Conservation (phyloP, 2,888 invertebrate genomes). For the Acleris emargana region DNA sequence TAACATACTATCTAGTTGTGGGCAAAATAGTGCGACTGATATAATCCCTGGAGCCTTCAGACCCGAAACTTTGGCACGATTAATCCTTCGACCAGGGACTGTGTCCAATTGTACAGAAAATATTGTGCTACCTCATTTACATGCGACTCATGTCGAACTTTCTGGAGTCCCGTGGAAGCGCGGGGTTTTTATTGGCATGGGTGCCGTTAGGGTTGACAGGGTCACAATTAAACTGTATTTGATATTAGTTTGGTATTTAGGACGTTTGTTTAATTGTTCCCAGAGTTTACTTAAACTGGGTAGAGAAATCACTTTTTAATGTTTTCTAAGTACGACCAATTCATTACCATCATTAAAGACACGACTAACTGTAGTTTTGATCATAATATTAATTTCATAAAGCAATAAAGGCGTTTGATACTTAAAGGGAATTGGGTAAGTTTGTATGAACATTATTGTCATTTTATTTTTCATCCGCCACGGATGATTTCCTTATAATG, state of each 20-base stretch:
- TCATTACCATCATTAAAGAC: no score
- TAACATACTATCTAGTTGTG: constrained; percentile 22
- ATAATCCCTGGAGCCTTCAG: constrained; percentile 19
- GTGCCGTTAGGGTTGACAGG: constrained; percentile 10
- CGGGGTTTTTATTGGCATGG: constrained; percentile 19
- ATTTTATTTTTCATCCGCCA: no score
- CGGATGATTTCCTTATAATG: no score
- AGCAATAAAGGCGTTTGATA: no score
- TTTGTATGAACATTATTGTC: no score
- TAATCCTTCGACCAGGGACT: constrained; percentile 22
- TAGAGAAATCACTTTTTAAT: no score
- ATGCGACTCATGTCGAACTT: constrained; percentile 22
- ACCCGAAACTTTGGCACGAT: constrained; percentile 33
- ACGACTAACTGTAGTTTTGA: no score
- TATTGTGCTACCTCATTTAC: constrained; percentile 27
- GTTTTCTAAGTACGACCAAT: no score
- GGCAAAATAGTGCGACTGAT: constrained; percentile 30
- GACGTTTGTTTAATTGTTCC: neutral
- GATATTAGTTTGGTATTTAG: neutral
- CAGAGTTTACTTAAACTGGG: no score
- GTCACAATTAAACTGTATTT: neutral
- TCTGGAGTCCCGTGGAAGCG: constrained; percentile 5
- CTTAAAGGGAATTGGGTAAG: no score
- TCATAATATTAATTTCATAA: no score
- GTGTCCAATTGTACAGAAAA: constrained; percentile 31